Evolutionary conservation across 2,113 vertebrate species (phyloP).

Genomic region (Ceratotherium simum): DNA sequence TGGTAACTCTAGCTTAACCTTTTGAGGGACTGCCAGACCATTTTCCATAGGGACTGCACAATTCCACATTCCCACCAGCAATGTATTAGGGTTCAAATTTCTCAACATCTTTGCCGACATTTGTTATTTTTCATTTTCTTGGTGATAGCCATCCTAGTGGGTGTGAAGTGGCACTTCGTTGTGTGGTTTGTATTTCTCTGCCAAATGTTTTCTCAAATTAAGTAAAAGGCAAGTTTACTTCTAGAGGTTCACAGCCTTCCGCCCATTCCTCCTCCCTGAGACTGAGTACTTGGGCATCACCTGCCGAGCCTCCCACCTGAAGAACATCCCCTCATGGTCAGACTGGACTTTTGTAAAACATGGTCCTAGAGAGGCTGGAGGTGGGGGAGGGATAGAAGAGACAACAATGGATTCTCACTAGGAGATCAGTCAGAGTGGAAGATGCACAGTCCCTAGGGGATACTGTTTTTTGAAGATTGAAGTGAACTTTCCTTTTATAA

Average conservation of each 20-base stretch:
- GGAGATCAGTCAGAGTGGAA: background rate
- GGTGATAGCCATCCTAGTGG: background rate
- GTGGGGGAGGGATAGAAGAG: background rate
- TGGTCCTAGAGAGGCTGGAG: background rate
- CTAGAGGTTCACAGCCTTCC: background rate
- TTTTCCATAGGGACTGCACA: background rate
- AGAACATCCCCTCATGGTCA: background rate
- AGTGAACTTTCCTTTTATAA: slow-evolving; percentile 8
- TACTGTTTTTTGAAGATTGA: background rate
- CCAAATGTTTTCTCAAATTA: slow-evolving; percentile 7
- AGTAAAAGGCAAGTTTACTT: background rate
- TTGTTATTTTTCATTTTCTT: slow-evolving; percentile 12
- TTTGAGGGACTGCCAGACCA: background rate
- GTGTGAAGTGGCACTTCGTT: background rate
- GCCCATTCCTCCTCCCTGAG: background rate
- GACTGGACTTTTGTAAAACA: background rate
- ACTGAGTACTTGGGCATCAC: background rate
- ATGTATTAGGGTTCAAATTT: background rate
- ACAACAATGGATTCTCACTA: background rate
- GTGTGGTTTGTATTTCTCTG: slow-evolving; percentile 24
- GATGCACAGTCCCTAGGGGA: background rate
- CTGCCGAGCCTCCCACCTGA: background rate
- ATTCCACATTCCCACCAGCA: background rate
- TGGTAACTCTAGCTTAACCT: background rate
- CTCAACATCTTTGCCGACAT: background rate